Evolutionary conservation across 1,140 invertebrate species (phyloP).

Genomic region (Nasonia vitripennis): DNA sequence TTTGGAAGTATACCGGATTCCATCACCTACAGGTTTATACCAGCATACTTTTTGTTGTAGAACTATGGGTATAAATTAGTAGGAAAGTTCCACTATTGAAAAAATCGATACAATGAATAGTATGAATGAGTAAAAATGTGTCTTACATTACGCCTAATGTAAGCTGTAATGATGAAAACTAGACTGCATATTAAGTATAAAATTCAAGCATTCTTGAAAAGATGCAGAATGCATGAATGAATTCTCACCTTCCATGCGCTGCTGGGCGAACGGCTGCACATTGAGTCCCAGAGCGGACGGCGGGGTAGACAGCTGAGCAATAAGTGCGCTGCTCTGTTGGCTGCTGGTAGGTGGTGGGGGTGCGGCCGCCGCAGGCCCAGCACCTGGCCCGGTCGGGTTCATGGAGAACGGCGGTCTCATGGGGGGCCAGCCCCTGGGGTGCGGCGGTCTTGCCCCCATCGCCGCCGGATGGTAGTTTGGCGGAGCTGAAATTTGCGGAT

Average conservation of each 20-base stretch:
- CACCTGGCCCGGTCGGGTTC: constrained; percentile 65
- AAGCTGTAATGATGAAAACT: constrained; percentile 43
- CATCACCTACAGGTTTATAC: not conserved
- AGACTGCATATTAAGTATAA: constrained; percentile 2
- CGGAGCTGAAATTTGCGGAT: constrained; percentile 74
- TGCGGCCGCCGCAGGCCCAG: not conserved
- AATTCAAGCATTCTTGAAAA: not conserved
- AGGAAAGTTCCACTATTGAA: not conserved
- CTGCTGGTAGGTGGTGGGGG: constrained; percentile 49
- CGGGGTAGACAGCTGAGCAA: constrained; percentile 82
- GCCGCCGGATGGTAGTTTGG: constrained; percentile 74
- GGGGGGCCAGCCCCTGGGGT: constrained; percentile 61
- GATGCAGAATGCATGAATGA: not conserved
- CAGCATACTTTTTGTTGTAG: not conserved
- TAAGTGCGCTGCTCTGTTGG: constrained; percentile 77
- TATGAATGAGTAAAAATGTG: constrained; percentile 37
- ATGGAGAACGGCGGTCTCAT: constrained; percentile 68
- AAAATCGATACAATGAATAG: constrained; percentile 10
- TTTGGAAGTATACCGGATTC: not conserved
- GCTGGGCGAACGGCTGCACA: constrained; percentile 74
- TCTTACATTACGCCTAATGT: constrained; percentile 27
- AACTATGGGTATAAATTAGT: not conserved
- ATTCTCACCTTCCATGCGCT: constrained; percentile 74
- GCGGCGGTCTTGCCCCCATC: constrained; percentile 63
- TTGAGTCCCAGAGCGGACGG: constrained; percentile 76